Conservation (phyloP, 2,113 vertebrate species). For the Zosterops hypoxanthus region DNA sequence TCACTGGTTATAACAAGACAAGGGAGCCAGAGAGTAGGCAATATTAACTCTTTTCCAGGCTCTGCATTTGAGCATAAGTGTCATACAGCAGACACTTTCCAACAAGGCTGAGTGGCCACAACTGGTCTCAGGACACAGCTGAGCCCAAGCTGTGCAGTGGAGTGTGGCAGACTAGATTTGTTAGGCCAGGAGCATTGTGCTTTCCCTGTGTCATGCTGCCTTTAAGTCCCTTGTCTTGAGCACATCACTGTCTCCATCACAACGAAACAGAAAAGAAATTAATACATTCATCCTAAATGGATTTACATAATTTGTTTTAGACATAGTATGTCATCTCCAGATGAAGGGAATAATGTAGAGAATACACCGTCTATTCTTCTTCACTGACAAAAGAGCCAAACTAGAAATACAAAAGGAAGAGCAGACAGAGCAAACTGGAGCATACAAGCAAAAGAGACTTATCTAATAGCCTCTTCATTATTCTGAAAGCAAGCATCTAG, state of each 20-base stretch:
- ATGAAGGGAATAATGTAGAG: background rate
- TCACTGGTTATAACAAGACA: background rate
- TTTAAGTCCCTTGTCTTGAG: background rate
- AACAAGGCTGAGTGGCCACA: background rate
- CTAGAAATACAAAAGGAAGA: background rate
- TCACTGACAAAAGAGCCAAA: background rate
- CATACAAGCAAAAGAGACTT: background rate
- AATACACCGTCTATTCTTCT: background rate
- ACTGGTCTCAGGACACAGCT: background rate
- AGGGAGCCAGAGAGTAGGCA: background rate
- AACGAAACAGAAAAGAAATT: background rate
- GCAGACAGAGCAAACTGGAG: background rate
- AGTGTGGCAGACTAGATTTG: background rate
- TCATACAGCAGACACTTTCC: background rate
- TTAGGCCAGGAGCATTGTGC: background rate
- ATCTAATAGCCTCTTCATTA: background rate
- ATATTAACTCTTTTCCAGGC: background rate
- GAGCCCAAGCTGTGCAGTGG: background rate
- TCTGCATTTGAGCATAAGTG: background rate
- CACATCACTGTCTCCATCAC: background rate
- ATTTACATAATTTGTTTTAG: conserved; percentile 34
- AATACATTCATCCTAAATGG: background rate
- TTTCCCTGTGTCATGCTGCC: background rate
- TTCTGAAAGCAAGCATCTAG: conserved; percentile 13
- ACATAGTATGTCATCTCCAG: background rate